A percentile compares a stretch with the other conserved stretches of the same genome.
Evolutionary conservation across 1,140 invertebrate genomes (phyloP).

Genomic region (Trachymyrmex septentrionalis): DNA sequence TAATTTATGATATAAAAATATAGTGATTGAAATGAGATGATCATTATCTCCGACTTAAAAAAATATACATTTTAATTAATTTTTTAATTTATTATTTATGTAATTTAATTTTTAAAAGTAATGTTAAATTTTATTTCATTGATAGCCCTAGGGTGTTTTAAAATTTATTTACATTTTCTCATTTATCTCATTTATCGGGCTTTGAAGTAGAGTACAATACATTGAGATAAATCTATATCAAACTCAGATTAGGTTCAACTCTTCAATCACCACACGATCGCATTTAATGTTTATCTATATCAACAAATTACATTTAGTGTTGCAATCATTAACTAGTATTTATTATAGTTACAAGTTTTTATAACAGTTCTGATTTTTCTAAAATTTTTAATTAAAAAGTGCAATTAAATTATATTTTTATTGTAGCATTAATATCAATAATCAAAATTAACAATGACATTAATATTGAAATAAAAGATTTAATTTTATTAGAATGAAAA

Average conservation of each 20-base stretch:
- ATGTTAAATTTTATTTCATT: neutral
- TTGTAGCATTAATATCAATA: neutral
- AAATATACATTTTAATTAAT: neutral
- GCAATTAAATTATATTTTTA: neutral
- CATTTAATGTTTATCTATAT: conserved; percentile 13
- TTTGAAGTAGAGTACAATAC: neutral
- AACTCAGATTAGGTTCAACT: neutral
- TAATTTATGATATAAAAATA: neutral
- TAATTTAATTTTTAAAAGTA: conserved; percentile 12
- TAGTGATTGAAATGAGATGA: neutral
- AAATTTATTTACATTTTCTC: neutral
- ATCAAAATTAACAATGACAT: neutral
- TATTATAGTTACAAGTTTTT: neutral
- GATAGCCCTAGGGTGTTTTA: neutral
- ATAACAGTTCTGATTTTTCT: neutral
- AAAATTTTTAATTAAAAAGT: conserved; percentile 7
- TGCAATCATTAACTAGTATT: neutral
- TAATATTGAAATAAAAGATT: neutral
- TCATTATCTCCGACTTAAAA: neutral
- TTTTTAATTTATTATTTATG: neutral
- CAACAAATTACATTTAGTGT: neutral
- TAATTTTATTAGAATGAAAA: neutral
- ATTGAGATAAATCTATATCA: neutral
- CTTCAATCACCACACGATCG: neutral
- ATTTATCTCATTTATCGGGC: neutral